Base-by-base conservation (phyloP, 2,113 vertebrate species). In the Tragelaphus imberbis region DNA sequence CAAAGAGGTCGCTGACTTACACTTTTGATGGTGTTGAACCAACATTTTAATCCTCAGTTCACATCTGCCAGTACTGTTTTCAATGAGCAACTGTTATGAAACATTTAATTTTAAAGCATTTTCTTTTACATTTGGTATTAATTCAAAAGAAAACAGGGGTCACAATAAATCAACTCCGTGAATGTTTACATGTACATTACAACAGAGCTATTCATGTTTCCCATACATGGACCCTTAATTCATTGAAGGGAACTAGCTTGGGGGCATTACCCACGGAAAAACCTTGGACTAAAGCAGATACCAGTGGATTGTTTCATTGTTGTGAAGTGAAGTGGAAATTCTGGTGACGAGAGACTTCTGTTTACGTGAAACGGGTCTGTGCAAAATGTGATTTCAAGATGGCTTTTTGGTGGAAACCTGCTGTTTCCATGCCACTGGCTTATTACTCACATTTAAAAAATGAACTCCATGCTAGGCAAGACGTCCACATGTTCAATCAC, bases 111-210 rank as follows among this genome's bases (percentile, higher is more conserved):
- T 96, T 68, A 90, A 95, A 95, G 55, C 44, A 92, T 97, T 97
- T 97, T 97, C 87, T 98, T 93, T 97, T 90, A 85, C 97, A 98
- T 97, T 97, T 98, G 95, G 86, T 95, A 97, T 97, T 96, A 94
- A 97, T 97, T 98, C 90, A 36, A 93, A 96, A 91, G 91, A 97
- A 98, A 95, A 96, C 51, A 84, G 36, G 55, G 71, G 28, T 96
- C 91, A 44, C 79, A 89, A 59, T 87, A 96, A 94, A 93, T 97
- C 88, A 93, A 36, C 47, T 93, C 80, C 5, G 3, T 90, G 77
- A 84, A 95, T 96, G 96, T 97, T 97, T 96, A 91, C 51, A 65
- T 36, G 79, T n/a, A 75, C 8, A 82, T 95, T 94, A 95, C 81
- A 85, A 95, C 19, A n/a, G 51, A 94, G 49, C 84, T 44, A 56